A percentile compares a stretch with the other conserved stretches of the same genome.
Conservation (phyloP, 2,113 vertebrate genomes). For the Scartelaos histophorus region DNA sequence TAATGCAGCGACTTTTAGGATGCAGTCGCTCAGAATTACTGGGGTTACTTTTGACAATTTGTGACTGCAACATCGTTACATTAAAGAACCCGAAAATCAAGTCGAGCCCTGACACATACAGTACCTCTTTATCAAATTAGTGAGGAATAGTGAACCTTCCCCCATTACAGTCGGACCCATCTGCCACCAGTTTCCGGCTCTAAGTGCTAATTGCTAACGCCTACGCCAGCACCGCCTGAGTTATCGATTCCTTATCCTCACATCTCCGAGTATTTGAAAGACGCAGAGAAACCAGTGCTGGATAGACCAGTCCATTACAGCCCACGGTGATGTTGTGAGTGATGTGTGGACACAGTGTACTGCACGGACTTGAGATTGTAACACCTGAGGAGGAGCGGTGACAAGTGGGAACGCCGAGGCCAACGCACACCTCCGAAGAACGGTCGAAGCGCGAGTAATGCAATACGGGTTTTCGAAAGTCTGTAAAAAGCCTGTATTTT, state of each 20-base stretch:
- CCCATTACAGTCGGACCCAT: conserved; percentile 39
- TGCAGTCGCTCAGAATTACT: no score
- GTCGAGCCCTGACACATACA: background rate
- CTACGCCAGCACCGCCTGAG: conserved; percentile 30
- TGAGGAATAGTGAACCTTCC: conserved; percentile 26
- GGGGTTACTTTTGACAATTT: no score
- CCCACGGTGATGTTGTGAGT: background rate
- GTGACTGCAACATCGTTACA: no score
- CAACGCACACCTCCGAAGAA: background rate
- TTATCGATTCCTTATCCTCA: conserved; percentile 56
- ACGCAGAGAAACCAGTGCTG: conserved; percentile 30
- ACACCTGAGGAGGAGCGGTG: conserved; percentile 40
- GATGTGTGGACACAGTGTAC: conserved; percentile 2
- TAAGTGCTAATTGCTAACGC: conserved; percentile 61
- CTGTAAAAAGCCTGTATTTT: conserved; percentile 24
- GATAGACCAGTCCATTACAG: conserved; percentile 2
- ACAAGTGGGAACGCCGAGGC: conserved; percentile 24
- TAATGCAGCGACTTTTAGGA: no score
- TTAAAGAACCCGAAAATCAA: background rate
- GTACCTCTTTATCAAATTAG: conserved; percentile 40
- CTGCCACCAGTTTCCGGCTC: conserved; percentile 36
- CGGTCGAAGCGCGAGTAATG: conserved; percentile 53
- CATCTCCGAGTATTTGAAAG: conserved; percentile 51
- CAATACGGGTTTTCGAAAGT: conserved; percentile 55
- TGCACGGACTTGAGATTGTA: conserved; percentile 24